phyloP scores from a whole-genome alignment of 2,797 vertebrate genomes.

The Sebastes taczanowskii region DNA sequence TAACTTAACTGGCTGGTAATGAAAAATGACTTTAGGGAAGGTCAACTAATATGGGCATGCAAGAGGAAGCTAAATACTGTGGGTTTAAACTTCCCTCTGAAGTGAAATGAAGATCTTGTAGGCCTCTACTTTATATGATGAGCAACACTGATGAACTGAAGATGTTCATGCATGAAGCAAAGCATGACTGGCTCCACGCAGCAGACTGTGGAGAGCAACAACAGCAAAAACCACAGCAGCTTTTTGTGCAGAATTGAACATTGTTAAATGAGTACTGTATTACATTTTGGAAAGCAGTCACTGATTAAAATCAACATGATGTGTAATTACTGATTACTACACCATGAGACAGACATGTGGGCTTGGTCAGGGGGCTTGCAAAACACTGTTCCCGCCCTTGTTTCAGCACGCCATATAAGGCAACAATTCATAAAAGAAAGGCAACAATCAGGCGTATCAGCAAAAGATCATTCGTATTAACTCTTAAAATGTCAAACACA shows the following conservation, averaged over 20 bases:
- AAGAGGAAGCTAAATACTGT: constrained; percentile 48
- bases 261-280: neutral
- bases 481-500: neutral
- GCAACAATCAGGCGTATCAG: constrained; percentile 46
- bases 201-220: constrained; percentile 1
- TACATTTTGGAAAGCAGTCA: neutral
- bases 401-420: constrained; percentile 83
- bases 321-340: constrained; percentile 64
- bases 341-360: constrained; percentile 73
- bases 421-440: constrained; percentile 74
- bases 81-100: constrained; percentile 39
- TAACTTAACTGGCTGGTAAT: constrained; percentile 8
- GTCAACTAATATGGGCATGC: constrained; percentile 7
- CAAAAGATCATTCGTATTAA: neutral
- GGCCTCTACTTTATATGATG: constrained; percentile 57
- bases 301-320: constrained; percentile 34
- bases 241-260: neutral
- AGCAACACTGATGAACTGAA: constrained; percentile 62
- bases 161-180: constrained; percentile 53
- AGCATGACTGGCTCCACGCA: constrained; percentile 44
- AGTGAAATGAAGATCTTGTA: constrained; percentile 35
- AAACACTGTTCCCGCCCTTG: constrained; percentile 81
- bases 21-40: neutral
- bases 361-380: constrained; percentile 82
- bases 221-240: neutral